Evolutionary conservation across 2,888 invertebrate species (phyloP).

Genomic region (Dryobotodes eremita): DNA sequence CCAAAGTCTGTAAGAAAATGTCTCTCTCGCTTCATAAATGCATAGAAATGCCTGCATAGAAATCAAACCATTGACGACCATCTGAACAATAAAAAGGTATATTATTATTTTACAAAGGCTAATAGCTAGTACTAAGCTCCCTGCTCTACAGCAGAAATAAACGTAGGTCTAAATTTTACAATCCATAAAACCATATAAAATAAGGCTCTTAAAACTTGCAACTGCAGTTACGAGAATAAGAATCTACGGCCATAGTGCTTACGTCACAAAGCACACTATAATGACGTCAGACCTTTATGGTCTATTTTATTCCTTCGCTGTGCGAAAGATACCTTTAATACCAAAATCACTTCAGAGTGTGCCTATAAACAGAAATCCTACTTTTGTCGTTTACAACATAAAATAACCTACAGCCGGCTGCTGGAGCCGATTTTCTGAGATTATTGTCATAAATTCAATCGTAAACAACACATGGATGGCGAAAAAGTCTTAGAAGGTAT

Average conservation of each 20-base stretch:
- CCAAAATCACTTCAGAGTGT: slow-evolving; percentile 28
- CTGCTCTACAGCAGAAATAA: slow-evolving; percentile 37
- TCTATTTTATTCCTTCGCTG: slow-evolving; percentile 39
- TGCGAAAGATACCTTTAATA: slow-evolving; percentile 21
- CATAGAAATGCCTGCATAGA: slow-evolving; percentile 19
- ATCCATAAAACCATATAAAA: slow-evolving; percentile 61
- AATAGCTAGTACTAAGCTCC: slow-evolving; percentile 28
- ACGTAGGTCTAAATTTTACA: slow-evolving; percentile 51
- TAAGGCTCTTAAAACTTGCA: slow-evolving; percentile 48
- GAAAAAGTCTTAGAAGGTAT: slow-evolving; percentile 48
- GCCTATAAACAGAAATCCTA: slow-evolving; percentile 53
- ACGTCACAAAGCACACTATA: slow-evolving; percentile 46
- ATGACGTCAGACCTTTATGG: slow-evolving; percentile 46
- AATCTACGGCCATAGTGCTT: slow-evolving; percentile 29
- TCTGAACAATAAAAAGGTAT: slow-evolving; percentile 16
- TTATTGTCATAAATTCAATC: slow-evolving; percentile 64
- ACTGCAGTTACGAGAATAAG: slow-evolving; percentile 31
- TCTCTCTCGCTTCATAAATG: background rate
- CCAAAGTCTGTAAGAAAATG: background rate
- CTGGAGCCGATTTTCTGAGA: slow-evolving; percentile 50
- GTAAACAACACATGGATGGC: slow-evolving; percentile 60
- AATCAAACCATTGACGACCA: slow-evolving; percentile 10
- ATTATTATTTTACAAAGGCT: slow-evolving; percentile 34
- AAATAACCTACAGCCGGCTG: slow-evolving; percentile 39
- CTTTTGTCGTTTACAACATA: slow-evolving; percentile 46